Base-by-base conservation (phyloP, 2,113 vertebrate species). In the Chamaetylas fuelleborni region DNA sequence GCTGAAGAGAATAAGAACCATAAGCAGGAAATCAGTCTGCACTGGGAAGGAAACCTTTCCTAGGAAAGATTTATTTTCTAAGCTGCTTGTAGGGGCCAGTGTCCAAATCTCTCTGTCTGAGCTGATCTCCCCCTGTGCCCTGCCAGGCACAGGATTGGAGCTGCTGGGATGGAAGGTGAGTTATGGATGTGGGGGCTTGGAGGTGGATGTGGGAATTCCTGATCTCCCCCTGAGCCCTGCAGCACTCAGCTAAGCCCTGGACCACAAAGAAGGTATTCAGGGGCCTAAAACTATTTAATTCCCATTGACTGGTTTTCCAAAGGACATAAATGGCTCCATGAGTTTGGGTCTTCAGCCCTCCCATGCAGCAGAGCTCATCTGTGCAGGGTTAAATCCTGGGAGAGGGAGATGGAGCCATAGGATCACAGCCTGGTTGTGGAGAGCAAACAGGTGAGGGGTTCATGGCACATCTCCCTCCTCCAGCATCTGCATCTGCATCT, bases 1-100 rank as follows among this genome's bases (percentile, higher is more conserved):
- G 72, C 9, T 81, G 91, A 81, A 51, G 81, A 94, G 92, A 90
- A 86, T 92, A 62, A 88, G 88, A 94, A 89, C 83, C 51, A 20
- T 56, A 36, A 78, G 79, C 65, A 87, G 93, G 84, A 81, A 89
- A 89, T 85, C 83, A 62, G 65, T 13, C 73, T 60, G 78, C 45
- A 33, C 77, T 83, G 71, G 57, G 69, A 97, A 95, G 77, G 91
- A 93, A 95, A 92, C 89, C 72, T 81, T 81, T 89, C 47, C 86
- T 81, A 29, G 69, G 76, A 69, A 87, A 85, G 83, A 60, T 93
- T 64, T 89, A 70, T 79, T 95, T 87, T 69, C 57, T 69, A 89
- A 91, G 70, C 81, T 79, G 89, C 92, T 87, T 81, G 65, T 43
- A 79, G 81, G 88, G 73, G 83, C 89, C 0, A 2, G 77, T 56